Evolutionary conservation across 2,888 invertebrate genomes (phyloP).

Genomic region (Anarsia innoxiella): DNA sequence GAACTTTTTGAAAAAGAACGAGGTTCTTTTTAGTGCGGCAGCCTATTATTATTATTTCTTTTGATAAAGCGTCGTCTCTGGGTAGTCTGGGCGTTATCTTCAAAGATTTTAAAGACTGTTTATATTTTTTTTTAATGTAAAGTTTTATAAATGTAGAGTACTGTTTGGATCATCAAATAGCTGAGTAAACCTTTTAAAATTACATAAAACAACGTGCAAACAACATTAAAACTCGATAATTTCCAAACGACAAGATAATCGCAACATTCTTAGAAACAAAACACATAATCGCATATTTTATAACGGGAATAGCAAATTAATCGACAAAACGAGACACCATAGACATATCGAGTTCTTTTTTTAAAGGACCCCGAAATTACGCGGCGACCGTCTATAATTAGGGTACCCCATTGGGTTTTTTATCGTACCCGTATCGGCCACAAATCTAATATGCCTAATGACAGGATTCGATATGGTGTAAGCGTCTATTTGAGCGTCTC

Average conservation of each 20-base stretch:
- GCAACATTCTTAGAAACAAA: no score
- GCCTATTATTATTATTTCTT: conserved; percentile 14
- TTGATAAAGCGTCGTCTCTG: conserved; percentile 13
- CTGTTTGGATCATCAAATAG: no score
- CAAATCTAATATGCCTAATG: conserved; percentile 66
- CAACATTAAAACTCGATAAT: no score
- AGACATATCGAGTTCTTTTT: background rate
- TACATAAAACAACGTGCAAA: no score
- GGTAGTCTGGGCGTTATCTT: no score
- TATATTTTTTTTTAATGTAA: no score
- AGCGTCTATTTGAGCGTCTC: conserved; percentile 42
- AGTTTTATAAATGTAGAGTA: no score
- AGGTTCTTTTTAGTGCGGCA: conserved; percentile 16
- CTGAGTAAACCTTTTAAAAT: no score
- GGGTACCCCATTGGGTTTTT: conserved; percentile 43
- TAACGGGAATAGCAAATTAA: no score
- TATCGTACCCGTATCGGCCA: conserved; percentile 47
- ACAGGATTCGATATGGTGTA: conserved; percentile 46
- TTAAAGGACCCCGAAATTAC: conserved; percentile 6
- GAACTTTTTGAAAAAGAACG: conserved; percentile 29
- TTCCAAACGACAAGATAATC: no score
- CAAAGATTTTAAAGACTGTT: no score
- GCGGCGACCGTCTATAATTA: conserved; percentile 1
- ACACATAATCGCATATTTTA: no score
- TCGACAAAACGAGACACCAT: background rate